A percentile compares a stretch with the other conserved stretches of the same genome.
phyloP scores from a whole-genome alignment of 2,888 invertebrate species.

The Pelosia muscerda region DNA sequence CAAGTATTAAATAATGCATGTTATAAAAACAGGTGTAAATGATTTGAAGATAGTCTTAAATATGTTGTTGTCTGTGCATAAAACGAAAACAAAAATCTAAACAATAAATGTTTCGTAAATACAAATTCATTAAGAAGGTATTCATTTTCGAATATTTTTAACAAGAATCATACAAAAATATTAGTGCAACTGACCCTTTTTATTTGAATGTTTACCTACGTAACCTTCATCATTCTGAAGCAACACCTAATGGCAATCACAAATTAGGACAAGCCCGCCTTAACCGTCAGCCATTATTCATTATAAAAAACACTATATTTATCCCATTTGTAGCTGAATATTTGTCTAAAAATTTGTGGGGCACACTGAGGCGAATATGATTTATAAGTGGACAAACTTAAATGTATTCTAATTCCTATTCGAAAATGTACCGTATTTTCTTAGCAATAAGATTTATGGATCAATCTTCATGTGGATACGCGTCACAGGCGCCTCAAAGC shows the following conservation, averaged over 20 bases:
- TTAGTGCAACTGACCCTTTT: constrained; percentile 28
- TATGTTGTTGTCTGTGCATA: background rate
- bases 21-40: background rate
- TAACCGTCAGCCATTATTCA: constrained; percentile 67
- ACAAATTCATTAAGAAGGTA: background rate
- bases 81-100: background rate
- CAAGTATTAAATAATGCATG: background rate
- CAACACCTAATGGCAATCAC: constrained; percentile 60
- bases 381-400: constrained; percentile 66
- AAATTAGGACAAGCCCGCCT: constrained; percentile 62
- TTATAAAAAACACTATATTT: constrained; percentile 65
- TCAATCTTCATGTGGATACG: constrained; percentile 30
- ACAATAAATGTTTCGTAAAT: background rate
- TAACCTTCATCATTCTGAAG: constrained; percentile 48
- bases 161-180: constrained; percentile 10
- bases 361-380: constrained; percentile 78
- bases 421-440: constrained; percentile 49
- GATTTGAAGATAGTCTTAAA: background rate
- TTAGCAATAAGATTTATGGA: constrained; percentile 43
- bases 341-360: constrained; percentile 80
- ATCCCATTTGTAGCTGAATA: constrained; percentile 74
- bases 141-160: background rate
- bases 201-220: constrained; percentile 29
- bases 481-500: constrained; percentile 78
- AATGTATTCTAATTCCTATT: constrained; percentile 21